Evolutionary conservation across 2,888 invertebrate species (phyloP), one percentile per base, ranked within the genome.

Genomic region (Aphodius granarius): DNA sequence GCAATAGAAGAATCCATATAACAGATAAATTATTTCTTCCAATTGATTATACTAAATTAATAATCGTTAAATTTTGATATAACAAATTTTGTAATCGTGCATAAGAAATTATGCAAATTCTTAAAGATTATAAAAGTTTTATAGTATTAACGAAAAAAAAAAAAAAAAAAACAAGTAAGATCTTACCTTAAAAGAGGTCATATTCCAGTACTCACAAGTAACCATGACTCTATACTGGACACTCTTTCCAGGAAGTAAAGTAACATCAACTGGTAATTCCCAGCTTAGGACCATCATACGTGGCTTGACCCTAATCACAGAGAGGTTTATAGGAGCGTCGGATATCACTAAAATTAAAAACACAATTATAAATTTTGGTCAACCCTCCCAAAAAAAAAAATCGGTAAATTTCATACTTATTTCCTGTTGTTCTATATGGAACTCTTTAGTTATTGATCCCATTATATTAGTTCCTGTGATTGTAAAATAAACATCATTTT

Each of bases 391-490:
- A 22, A 43, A 3, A 16, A 16, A 23, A 13, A 63, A 71, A 21
- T n/a, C n/a, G n/a, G n/a, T n/a, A n/a, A n/a, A n/a, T n/a, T n/a
- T 21, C 22, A 65, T 5, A 74, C 21, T 19, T 66, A 5, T 64
- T 77, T 84, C 84, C 81, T 84, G 89, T 90, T 94, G 92, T 80
- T 92, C 89, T 77, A 93, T 89, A 23, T 85, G 88, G 79, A 90
- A 89, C 66, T 86, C 86, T 81, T 90, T 89, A 20, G 83, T 84
- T 17, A 84, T 86, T 22, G 84, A 88, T 0, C 93, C 94, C 83
- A 94, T 90, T 1, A 83, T 82, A 86, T 94, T 95, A 13, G 84
- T 86, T 16, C 90, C 90, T n/a, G 84, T 89, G 70, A 95, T 83
- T 15, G 86, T 86, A 80, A 95, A 92, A 76, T 88, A 87, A 82